Evolutionary conservation across 2,888 invertebrate species (phyloP), one percentile per base, ranked within the genome.

Genomic region (Crioceris asparagi): DNA sequence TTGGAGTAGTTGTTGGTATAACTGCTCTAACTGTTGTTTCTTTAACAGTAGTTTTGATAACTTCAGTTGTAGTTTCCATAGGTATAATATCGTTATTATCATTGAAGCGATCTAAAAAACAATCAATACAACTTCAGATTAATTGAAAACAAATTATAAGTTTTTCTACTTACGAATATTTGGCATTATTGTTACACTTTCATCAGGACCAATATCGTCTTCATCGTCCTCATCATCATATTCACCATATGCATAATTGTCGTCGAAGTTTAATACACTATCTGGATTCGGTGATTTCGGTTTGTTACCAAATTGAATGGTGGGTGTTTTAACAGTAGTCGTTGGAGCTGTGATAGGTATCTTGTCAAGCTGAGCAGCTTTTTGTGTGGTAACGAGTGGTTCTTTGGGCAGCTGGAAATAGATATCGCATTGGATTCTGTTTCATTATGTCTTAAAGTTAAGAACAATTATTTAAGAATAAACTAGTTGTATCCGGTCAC

Each of bases 211-310:
- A 2, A 64, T 59, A 32, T 64, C 54, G 34, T 60, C 55, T 12
- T 57, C 55, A 8, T 58, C 60, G 8, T 57, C 55, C 29, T 57
- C 69, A 11, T 71, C 69, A 6, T 66, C 64, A 51, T 67, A 66
- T 33, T 52, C 57, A 10, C 53, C 50, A 32, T 14, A 14, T 27
- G 64, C 63, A 50, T 65, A 64, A n/a, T n/a, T n/a, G 32, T 47
- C 54, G 12, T 51, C 52, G n/a, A 14, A 25, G 19, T 10, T 36
- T 23, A 43, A 40, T 11, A 40, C 38, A 16, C 38, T 37, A 48
- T 51, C 32, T 27, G 41, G 35, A 32, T 40, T 34, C 17, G 27
- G 25, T 29, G 37, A 15, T 40, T 33, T 51, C 3, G 39, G 31
- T 32, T 25, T 36, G 36, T 36, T 39, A 35, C 23, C 33, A 31